Percentiles rank a stretch among this genome's conserved stretches.
phyloP scores from a whole-genome alignment of 2,113 vertebrate species.

The Percopsis transmontana region DNA sequence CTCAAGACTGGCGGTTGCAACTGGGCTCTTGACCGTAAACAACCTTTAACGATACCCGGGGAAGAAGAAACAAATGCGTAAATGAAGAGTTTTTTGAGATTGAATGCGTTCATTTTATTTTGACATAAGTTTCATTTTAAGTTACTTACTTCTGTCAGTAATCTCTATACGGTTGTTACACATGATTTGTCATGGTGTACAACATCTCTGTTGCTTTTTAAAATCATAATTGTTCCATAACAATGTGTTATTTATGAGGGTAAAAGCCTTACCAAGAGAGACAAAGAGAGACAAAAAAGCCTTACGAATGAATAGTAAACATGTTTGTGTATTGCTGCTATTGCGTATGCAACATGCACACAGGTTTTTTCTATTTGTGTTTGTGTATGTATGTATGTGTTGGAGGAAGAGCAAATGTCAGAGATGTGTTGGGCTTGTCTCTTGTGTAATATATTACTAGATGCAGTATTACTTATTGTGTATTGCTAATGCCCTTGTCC shows the following conservation, averaged over 20 bases:
- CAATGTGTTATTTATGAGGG: background rate
- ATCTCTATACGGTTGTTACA: background rate
- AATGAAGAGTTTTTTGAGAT: conserved; percentile 15
- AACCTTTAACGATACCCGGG: too few relatives aligned
- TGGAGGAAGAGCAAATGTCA: too few relatives aligned
- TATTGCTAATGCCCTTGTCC: too few relatives aligned
- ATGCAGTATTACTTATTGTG: too few relatives aligned
- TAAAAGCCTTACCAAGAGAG: background rate
- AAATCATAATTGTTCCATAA: background rate
- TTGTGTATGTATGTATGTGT: background rate
- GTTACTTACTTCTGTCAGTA: background rate
- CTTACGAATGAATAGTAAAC: too few relatives aligned
- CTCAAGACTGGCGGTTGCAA: conserved; percentile 25
- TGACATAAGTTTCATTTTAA: background rate
- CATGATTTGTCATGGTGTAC: background rate
- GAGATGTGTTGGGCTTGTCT: too few relatives aligned
- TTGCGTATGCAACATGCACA: too few relatives aligned
- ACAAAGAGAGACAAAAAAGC: too few relatives aligned
- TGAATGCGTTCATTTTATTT: conserved; percentile 12
- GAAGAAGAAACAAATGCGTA: background rate
- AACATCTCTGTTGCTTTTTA: background rate
- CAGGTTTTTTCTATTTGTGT: background rate
- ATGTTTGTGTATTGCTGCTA: too few relatives aligned
- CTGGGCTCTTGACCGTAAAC: conserved; percentile 10
- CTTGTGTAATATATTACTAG: too few relatives aligned